Percentiles rank a stretch among this genome's conserved stretches.
These are phyloP conservation scores for Timema podura DNA, from an alignment of 2,888 invertebrate species.

Conservation along the genomic window DNA sequence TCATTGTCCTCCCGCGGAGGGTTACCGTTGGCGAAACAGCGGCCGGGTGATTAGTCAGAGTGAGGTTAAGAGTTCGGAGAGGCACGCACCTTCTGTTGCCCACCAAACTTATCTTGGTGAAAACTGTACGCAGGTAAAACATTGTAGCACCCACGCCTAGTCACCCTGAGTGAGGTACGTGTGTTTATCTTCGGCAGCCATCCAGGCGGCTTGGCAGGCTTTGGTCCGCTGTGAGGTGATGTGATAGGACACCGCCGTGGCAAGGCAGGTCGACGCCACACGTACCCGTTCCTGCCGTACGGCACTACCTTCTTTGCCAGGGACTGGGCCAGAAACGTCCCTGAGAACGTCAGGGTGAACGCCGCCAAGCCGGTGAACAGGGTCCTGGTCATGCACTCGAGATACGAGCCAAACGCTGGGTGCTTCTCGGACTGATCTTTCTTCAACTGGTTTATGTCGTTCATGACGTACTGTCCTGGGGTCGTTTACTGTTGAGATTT, in stretches of 20 bases:
- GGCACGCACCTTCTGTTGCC: not conserved
- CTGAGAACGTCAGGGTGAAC: slow-evolving; percentile 47
- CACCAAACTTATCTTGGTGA: not conserved
- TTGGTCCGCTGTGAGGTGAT: slow-evolving; percentile 44
- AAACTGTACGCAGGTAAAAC: not conserved
- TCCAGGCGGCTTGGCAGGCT: slow-evolving; percentile 48
- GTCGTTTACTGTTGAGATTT: too few relatives aligned
- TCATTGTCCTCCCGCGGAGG: not conserved
- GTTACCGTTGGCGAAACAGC: not conserved
- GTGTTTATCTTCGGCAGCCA: slow-evolving; percentile 47
- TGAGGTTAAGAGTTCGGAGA: not conserved
- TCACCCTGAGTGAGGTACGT: slow-evolving; percentile 34
- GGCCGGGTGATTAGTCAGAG: too few relatives aligned
- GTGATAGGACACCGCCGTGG: slow-evolving; percentile 43
- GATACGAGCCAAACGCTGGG: slow-evolving; percentile 47
- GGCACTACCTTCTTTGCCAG: slow-evolving; percentile 41
- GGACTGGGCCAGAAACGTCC: slow-evolving; percentile 46
- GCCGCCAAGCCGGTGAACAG: slow-evolving; percentile 47
- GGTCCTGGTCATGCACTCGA: slow-evolving; percentile 49
- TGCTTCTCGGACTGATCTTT: slow-evolving; percentile 46
- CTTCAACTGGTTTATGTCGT: slow-evolving; percentile 45
- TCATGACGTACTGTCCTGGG: slow-evolving; percentile 38
- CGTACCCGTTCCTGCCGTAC: slow-evolving; percentile 42
- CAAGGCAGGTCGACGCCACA: slow-evolving; percentile 41
- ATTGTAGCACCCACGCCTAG: slow-evolving; percentile 15